A percentile compares a stretch with the other conserved stretches of the same genome.
These are phyloP conservation scores for Mesochorus sp. DNA, from an alignment of 2,888 invertebrate species.

Conservation along the genomic window DNA sequence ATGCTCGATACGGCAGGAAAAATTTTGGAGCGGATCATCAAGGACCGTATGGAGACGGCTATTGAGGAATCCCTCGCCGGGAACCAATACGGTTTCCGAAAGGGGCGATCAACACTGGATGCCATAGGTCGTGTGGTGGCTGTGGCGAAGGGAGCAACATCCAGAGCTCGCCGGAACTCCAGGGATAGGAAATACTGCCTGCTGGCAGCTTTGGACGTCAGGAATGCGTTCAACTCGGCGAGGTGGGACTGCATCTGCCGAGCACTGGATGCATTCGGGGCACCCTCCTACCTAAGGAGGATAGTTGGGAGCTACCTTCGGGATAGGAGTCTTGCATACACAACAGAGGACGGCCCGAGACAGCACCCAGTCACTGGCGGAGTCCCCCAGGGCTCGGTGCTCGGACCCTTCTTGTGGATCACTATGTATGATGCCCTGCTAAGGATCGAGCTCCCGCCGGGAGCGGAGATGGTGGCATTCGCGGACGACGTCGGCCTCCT, in stretches of 20 bases:
- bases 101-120: constrained; percentile 36
- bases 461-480: constrained; percentile 34
- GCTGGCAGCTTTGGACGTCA: constrained; percentile 14
- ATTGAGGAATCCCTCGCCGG: no score
- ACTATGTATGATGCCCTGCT: constrained; percentile 38
- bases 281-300: constrained; percentile 50
- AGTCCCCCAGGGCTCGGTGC: constrained; percentile 59
- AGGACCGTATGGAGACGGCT: no score
- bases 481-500: constrained; percentile 47
- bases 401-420: constrained; percentile 57
- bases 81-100: constrained; percentile 53
- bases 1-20: no score
- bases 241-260: constrained; percentile 23
- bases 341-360: constrained; percentile 39
- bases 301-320: constrained; percentile 62
- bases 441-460: constrained; percentile 20
- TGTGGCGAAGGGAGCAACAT: constrained; percentile 24
- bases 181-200: constrained; percentile 41
- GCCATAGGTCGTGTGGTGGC: constrained; percentile 32
- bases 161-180: constrained; percentile 53
- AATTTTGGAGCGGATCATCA: no score
- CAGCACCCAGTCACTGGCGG: constrained; percentile 42
- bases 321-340: constrained; percentile 51
- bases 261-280: constrained; percentile 5
- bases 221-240: constrained; percentile 35